Conservation (phyloP, 2,797 vertebrate species). For the Emydoidea blandingii region DNA sequence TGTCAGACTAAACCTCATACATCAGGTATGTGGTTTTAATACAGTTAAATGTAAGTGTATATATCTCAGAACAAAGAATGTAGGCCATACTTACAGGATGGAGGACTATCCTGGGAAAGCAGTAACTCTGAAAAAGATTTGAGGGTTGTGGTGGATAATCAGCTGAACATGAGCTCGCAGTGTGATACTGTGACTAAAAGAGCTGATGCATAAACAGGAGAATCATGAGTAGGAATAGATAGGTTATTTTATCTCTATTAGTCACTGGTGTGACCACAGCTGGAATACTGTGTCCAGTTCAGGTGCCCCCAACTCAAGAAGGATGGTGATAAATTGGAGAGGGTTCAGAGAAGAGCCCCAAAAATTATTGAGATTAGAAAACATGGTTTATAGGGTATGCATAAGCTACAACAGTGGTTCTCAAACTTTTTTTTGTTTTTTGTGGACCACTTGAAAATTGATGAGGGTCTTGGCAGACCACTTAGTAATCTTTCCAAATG, state of each 20-base stretch:
- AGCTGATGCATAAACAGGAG: neutral
- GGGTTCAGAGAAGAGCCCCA: neutral
- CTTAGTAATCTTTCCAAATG: too few species aligned
- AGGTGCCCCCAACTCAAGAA: neutral
- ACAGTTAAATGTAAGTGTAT: neutral
- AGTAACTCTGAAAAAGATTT: neutral
- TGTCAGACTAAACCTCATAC: neutral
- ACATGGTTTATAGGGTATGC: neutral
- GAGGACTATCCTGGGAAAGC: neutral
- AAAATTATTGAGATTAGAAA: neutral
- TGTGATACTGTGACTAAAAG: neutral
- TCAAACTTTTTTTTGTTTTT: too few species aligned
- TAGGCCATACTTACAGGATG: neutral
- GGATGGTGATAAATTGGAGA: neutral
- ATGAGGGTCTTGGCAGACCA: too few species aligned
- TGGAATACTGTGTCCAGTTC: neutral
- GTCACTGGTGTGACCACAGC: neutral
- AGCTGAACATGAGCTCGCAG: neutral
- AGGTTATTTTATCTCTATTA: neutral
- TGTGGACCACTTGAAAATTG: too few species aligned
- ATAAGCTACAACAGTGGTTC: too few species aligned
- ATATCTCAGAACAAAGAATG: neutral
- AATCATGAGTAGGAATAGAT: neutral
- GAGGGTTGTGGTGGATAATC: neutral
- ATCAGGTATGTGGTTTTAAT: neutral